Evolutionary conservation across 2,888 invertebrate species (phyloP).

Genomic region (Empis stercorea): DNA sequence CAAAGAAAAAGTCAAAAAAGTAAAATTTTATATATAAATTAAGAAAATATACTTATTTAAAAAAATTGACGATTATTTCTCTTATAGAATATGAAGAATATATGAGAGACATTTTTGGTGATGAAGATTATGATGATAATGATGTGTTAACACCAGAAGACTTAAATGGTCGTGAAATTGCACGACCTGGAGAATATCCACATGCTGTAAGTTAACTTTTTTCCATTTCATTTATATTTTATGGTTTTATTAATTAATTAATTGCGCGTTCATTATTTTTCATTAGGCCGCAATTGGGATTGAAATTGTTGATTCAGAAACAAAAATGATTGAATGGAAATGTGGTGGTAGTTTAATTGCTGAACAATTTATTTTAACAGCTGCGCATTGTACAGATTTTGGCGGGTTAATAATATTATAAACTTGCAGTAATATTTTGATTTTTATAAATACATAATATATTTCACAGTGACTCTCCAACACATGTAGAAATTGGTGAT

Average conservation of each 20-base stretch:
- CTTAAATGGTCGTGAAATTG: not conserved
- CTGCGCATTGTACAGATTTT: slow-evolving; percentile 29
- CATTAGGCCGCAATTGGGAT: not conserved
- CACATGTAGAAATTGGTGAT: slow-evolving; percentile 20
- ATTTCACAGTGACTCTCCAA: slow-evolving; percentile 10
- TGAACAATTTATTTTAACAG: slow-evolving; percentile 27
- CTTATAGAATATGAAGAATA: not conserved
- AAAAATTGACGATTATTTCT: too few species aligned
- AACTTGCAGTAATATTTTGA: not conserved
- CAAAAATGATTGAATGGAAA: slow-evolving; percentile 22
- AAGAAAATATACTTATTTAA: too few species aligned
- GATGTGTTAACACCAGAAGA: not conserved
- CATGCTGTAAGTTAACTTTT: not conserved
- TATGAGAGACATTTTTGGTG: not conserved
- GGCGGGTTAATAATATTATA: slow-evolving; percentile 19
- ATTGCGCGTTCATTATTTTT: too few species aligned
- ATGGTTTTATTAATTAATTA: too few species aligned
- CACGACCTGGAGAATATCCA: not conserved
- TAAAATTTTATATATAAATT: not conserved
- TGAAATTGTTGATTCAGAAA: too few species aligned
- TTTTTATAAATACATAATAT: not conserved
- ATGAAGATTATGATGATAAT: not conserved
- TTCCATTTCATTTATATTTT: too few species aligned
- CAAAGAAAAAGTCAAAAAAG: not conserved
- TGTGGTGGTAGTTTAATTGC: slow-evolving; percentile 34